These are phyloP conservation scores for Zaprionus tsacasi DNA, from an alignment of 1,140 invertebrate species.

Conservation along the genomic window DNA sequence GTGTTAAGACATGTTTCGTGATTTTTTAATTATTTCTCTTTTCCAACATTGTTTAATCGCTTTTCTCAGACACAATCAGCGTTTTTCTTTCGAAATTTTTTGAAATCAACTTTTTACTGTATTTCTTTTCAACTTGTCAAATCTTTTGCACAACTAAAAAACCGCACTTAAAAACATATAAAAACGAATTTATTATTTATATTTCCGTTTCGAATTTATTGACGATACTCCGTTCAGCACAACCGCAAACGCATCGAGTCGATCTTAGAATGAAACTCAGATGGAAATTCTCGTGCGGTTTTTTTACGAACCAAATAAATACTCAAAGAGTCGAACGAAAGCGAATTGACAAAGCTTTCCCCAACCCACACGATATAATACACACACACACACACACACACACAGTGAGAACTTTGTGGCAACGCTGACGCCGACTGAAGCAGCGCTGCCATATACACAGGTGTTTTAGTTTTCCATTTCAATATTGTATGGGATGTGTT, in stretches of 20 bases:
- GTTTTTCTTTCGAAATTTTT: conserved; percentile 4
- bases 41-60: conserved; percentile 2
- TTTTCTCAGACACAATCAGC: not conserved
- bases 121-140: conserved; percentile 5
- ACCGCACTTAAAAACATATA: not conserved
- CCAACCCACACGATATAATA: conserved; percentile 9
- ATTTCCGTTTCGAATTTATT: conserved; percentile 21
- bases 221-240: conserved; percentile 24
- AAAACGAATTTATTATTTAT: not conserved
- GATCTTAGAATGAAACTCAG: conserved; percentile 75
- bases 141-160: not conserved
- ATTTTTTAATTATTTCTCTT: conserved; percentile 12
- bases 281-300: conserved; percentile 57
- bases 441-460: conserved; percentile 72
- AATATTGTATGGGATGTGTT: conserved; percentile 60
- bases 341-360: conserved; percentile 61
- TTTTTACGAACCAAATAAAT: conserved; percentile 57
- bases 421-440: conserved; percentile 31
- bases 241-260: conserved; percentile 63
- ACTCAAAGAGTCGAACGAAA: conserved; percentile 45
- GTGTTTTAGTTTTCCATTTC: conserved; percentile 71
- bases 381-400: not conserved
- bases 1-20: conserved; percentile 47
- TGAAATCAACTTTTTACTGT: not conserved
- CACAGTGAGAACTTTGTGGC: conserved; percentile 5